phyloP scores from a whole-genome alignment of 1,140 invertebrate genomes.

The Batillaria attramentaria region DNA sequence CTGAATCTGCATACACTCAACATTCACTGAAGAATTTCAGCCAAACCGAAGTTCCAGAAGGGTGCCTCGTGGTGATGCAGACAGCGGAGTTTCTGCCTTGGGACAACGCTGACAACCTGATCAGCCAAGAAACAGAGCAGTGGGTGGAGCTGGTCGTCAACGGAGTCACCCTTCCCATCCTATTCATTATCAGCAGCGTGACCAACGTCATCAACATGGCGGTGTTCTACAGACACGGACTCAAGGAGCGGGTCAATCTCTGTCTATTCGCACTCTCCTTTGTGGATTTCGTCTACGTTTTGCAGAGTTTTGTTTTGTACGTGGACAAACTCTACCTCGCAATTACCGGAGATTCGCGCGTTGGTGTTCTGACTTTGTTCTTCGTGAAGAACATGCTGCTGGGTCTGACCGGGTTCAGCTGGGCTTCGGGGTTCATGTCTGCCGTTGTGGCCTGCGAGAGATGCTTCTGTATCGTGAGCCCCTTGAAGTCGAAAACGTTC shows the following conservation, averaged over 20 bases:
- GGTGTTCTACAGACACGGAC: conserved; percentile 5
- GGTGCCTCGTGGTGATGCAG: neutral
- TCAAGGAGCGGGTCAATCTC: neutral
- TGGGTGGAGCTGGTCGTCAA: neutral
- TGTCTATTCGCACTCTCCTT: neutral
- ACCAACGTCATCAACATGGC: conserved; percentile 5
- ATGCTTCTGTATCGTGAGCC: conserved; percentile 26
- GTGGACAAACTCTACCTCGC: conserved; percentile 5
- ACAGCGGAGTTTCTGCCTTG: neutral
- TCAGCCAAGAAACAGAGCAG: neutral
- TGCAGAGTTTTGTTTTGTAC: conserved; percentile 10
- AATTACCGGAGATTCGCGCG: neutral
- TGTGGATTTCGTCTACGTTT: neutral
- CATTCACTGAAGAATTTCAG: too few relatives aligned
- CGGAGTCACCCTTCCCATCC: neutral
- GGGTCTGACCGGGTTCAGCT: conserved; percentile 6
- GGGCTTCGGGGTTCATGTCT: conserved; percentile 18
- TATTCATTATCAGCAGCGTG: neutral
- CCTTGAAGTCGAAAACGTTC: neutral
- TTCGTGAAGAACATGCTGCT: neutral
- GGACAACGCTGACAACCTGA: conserved; percentile 21
- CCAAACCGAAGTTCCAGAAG: neutral
- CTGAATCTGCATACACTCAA: too few relatives aligned
- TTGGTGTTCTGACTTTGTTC: neutral
- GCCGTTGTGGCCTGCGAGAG: conserved; percentile 15